Evolutionary conservation across 2,113 vertebrate genomes (phyloP).

Genomic region (Australoheros scitulus): DNA sequence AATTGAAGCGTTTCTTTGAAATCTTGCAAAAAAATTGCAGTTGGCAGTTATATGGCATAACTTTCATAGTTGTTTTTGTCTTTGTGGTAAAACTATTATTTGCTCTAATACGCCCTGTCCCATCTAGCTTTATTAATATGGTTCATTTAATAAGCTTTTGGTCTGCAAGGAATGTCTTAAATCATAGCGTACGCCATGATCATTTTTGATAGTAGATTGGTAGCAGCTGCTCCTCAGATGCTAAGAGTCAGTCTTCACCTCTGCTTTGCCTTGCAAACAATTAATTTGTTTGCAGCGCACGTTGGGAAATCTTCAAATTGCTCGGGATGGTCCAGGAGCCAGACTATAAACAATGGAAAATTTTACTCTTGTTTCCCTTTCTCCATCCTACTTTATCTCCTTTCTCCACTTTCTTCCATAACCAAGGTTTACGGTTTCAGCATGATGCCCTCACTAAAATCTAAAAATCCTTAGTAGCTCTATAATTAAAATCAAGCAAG

Average conservation of each 20-base stretch:
- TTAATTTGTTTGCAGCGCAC: constrained; percentile 24
- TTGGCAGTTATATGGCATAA: not conserved
- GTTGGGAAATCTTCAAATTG: constrained; percentile 19
- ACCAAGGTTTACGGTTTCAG: not conserved
- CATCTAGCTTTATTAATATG: not conserved
- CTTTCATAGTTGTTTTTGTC: not conserved
- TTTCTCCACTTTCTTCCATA: not conserved
- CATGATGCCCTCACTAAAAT: not conserved
- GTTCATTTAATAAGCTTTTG: not conserved
- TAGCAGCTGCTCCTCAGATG: not conserved
- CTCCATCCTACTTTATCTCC: not conserved
- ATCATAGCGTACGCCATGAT: not conserved
- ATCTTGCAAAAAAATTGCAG: not conserved
- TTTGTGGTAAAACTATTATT: not conserved
- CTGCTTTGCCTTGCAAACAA: constrained; percentile 49
- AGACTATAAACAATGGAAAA: constrained; percentile 2
- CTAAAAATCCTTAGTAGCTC: not conserved
- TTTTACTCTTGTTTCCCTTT: not conserved
- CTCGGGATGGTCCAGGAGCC: not conserved
- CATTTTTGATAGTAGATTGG: not conserved
- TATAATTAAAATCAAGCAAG: not conserved
- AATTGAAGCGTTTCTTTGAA: not conserved
- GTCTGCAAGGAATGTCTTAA: not conserved
- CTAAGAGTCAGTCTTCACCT: not conserved
- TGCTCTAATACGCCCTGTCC: not conserved